Evolutionary conservation across 2,113 vertebrate genomes (phyloP), one percentile per base, ranked within the genome.

Genomic region (Plecturocebus donacophilus): DNA sequence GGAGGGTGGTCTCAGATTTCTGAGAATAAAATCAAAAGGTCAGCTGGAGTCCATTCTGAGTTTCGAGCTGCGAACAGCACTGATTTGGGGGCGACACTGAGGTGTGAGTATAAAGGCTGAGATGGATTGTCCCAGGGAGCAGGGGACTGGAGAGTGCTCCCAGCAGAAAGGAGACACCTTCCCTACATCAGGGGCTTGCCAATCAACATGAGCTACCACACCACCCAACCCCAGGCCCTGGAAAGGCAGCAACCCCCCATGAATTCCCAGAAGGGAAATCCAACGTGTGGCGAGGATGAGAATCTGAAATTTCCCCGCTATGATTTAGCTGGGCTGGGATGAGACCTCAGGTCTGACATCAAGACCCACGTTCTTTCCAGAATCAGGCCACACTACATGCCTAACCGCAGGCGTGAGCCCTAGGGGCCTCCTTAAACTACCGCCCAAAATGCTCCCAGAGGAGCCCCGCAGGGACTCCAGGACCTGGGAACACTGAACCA

Each of bases 261-360:
- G 23, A 11, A 6, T 21, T 45, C 54, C 58, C 71, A 71, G 38
- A 75, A 20, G 49, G 13, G 4, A 56, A 47, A 38, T 20, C 11
- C 23, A 49, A 56, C 30, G 49, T 40, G 2, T 19, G 20, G n/a
- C 35, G 38, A 5, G 10, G 66, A 27, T 1, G 2, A 49, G 38
- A 47, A 6, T 19, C 19, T 25, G n/a, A 76, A 79, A 32, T 5
- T 5, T 17, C 49, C 23, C 25, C 1, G 38, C 38, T 56, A 17
- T 0, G 0, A 19, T 1, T 2, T 1, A 21, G 85, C 45, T 20
- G 38, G 4, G 45, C 0, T 3, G 25, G 54, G 64, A 19, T 1
- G 3, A 9, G 21, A 80, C 56, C 47, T 49, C 35, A 64, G 75
- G 32, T 45, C 66, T 30, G 58, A 49, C 0, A 1, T 14, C 54